These are phyloP conservation scores for Remorina albescens DNA, from an alignment of 2,797 vertebrate genomes.

Conservation along the genomic window DNA sequence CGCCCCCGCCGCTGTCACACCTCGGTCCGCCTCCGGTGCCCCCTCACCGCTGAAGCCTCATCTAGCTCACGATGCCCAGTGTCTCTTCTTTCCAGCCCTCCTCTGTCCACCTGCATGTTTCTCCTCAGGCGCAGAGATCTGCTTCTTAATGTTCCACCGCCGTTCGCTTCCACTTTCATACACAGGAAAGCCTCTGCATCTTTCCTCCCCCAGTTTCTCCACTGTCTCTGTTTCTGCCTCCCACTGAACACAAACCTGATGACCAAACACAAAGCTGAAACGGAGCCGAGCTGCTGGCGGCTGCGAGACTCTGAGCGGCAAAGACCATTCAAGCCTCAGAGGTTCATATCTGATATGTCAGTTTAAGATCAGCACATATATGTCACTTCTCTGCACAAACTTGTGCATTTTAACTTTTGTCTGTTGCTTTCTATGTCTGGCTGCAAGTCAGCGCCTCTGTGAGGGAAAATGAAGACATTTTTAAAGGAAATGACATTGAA, in stretches of 20 bases:
- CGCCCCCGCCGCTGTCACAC: not conserved
- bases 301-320: not conserved
- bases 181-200: not conserved
- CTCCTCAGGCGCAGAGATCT: slow-evolving; percentile 40
- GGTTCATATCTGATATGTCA: not conserved
- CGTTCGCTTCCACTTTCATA: slow-evolving; percentile 46
- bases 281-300: slow-evolving; percentile 3
- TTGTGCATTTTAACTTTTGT: too few species aligned
- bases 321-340: not conserved
- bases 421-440: too few species aligned
- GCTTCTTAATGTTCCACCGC: slow-evolving; percentile 46
- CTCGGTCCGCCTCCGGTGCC: not conserved
- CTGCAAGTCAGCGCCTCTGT: too few species aligned
- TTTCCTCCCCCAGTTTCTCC: slow-evolving; percentile 73
- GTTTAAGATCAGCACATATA: too few species aligned
- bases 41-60: not conserved
- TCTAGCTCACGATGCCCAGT: not conserved
- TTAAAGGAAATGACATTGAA: not conserved
- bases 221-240: slow-evolving; percentile 36
- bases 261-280: slow-evolving; percentile 41
- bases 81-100: slow-evolving; percentile 42
- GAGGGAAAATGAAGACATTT: too few species aligned
- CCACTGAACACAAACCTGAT: slow-evolving; percentile 41
- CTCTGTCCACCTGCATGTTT: slow-evolving; percentile 41
- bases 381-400: too few species aligned